Base-by-base conservation (phyloP, 1,140 invertebrate species). In the Aricia agestis region DNA sequence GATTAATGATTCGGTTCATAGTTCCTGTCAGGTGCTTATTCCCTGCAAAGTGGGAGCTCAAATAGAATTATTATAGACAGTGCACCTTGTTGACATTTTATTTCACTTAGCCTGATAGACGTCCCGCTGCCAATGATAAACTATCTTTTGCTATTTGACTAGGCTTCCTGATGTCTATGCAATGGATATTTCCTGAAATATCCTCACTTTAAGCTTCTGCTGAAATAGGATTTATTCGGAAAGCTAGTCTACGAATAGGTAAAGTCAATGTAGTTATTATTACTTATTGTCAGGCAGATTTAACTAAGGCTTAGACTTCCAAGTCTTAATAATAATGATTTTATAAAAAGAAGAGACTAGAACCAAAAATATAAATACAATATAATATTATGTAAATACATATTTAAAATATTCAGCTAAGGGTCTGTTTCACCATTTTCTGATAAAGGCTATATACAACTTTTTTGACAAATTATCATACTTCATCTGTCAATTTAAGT, bases 21-120 rank as follows among this genome's bases (percentile, higher is more conserved):
- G 45, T 52, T 11, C 45, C 45, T 52, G 45, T 52, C 45, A 52
- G 45, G 45, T 52, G 45, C 45, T 52, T 52, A 52, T 52, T 52
- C 45, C 45, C 45, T 52, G 45, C 45, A 13, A 15, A 52, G 45
- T 52, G 45, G 45, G 4, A 52, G 45, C 13, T 52, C 9, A 52
- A 52, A 52, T 52, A 52, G 45, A 52, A 15, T 52, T 52, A 52
- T 52, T 52, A 52, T 52, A 52, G 45, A 52, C 45, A 52, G 45
- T 52, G 45, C 9, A 52, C 45, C 45, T 52, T 52, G 45, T 52
- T 52, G 45, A 52, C 45, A 52, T 52, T 52, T 52, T 52, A 52
- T 52, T 52, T 52, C 45, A 52, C 45, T 52, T 52, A 52, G 45
- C 45, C 6, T 52, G 45, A 52, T 13, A 52, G 45, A 52, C 45